Evolutionary conservation across 2,113 vertebrate genomes (phyloP).

Genomic region (Pelmatolapia mariae): DNA sequence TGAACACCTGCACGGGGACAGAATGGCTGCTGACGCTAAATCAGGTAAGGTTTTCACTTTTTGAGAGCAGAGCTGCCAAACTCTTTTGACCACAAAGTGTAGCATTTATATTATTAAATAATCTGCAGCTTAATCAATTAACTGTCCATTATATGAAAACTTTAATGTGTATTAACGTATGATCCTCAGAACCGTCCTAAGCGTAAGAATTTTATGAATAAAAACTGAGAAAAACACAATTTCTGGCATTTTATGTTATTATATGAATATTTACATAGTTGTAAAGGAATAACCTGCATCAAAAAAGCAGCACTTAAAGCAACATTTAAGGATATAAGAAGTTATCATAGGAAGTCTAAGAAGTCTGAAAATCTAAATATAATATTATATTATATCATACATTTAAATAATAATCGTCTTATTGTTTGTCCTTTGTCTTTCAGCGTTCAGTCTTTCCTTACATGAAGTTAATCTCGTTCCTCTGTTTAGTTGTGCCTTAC

Average conservation of each 20-base stretch:
- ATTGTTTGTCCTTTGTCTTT: background rate
- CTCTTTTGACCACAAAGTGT: background rate
- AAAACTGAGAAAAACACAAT: background rate
- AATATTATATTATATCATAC: background rate
- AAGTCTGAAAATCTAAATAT: background rate
- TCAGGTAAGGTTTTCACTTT: background rate
- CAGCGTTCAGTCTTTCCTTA: rapidly evolving
- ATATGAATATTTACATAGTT: background rate
- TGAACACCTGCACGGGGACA: rapidly evolving
- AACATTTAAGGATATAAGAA: background rate
- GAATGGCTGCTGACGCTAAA: background rate
- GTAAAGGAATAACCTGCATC: background rate
- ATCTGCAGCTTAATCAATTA: background rate
- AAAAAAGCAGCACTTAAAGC: background rate
- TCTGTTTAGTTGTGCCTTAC: background rate
- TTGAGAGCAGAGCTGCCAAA: background rate
- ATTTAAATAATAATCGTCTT: rapidly evolving
- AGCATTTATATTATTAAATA: background rate
- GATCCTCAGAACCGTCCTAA: background rate
- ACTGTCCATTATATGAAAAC: background rate
- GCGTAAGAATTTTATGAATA: rapidly evolving
- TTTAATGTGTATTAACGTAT: background rate
- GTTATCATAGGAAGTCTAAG: background rate
- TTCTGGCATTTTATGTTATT: background rate
- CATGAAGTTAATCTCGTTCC: rapidly evolving